Evolutionary conservation across 2,113 vertebrate genomes (phyloP).

Genomic region (Pavo muticus): DNA sequence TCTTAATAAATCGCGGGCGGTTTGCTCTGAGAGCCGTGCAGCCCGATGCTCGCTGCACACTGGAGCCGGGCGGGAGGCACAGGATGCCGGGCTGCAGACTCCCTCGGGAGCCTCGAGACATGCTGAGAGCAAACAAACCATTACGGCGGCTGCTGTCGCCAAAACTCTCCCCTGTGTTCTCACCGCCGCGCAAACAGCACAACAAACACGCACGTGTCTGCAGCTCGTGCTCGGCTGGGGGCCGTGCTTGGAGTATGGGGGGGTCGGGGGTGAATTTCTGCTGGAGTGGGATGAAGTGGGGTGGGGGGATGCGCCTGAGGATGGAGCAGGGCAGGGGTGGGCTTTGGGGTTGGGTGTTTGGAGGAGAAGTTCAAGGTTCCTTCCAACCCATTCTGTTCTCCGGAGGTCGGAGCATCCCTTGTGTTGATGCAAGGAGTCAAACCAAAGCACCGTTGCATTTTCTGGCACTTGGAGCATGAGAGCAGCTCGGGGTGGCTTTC

Average conservation of each 20-base stretch:
- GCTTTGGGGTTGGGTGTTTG: fast-evolving
- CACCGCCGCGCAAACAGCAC: neutral
- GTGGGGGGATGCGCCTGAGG: fast-evolving
- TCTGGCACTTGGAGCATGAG: neutral
- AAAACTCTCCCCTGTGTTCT: neutral
- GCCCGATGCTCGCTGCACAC: fast-evolving
- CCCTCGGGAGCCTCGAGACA: neutral
- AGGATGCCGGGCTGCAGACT: neutral
- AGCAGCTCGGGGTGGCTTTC: neutral
- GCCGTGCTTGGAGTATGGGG: fast-evolving
- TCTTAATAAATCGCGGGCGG: neutral
- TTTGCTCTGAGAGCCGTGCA: neutral
- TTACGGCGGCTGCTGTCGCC: neutral
- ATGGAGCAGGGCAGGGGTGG: neutral
- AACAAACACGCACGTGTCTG: neutral
- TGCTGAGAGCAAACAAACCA: constrained; percentile 36
- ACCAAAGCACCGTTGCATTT: fast-evolving
- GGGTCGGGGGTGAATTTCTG: neutral
- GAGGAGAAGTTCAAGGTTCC: neutral
- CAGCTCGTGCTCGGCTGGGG: neutral
- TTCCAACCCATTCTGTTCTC: neutral
- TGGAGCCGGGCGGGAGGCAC: neutral
- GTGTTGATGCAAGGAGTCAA: fast-evolving
- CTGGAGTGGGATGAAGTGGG: fast-evolving
- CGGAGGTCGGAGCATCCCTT: fast-evolving